Conservation (phyloP, 2,113 vertebrate genomes). For the Paratilapia polleni region DNA sequence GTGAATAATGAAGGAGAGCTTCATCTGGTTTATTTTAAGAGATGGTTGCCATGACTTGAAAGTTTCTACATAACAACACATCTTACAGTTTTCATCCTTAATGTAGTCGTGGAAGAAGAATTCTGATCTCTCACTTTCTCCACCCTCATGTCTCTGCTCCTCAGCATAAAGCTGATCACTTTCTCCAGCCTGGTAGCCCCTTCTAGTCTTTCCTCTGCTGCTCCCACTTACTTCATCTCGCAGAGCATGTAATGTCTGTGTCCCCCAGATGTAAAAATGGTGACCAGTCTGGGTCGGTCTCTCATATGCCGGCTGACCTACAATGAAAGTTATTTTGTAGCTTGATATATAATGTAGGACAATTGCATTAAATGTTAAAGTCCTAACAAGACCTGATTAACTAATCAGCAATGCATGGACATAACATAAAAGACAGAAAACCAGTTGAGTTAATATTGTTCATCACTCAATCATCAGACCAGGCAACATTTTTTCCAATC, state of each 20-base stretch:
- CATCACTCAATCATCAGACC: too few species aligned
- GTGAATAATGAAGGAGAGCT: constrained; percentile 43
- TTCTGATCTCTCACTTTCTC: not conserved
- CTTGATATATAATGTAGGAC: not conserved
- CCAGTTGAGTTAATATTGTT: too few species aligned
- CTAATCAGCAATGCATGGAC: not conserved
- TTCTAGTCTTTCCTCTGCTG: not conserved
- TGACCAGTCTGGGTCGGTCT: not conserved
- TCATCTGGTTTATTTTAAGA: not conserved
- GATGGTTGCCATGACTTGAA: not conserved
- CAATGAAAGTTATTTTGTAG: not conserved
- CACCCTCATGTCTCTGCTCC: not conserved
- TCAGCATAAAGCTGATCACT: not conserved
- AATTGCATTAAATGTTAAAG: not conserved
- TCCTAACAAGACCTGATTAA: not conserved
- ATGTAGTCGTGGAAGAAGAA: not conserved
- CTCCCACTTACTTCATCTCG: not conserved
- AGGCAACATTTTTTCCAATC: too few species aligned
- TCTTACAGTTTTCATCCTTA: fast-evolving
- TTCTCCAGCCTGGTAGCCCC: not conserved
- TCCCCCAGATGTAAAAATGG: not conserved
- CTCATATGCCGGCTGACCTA: constrained; percentile 4
- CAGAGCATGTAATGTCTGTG: not conserved
- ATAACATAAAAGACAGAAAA: not conserved
- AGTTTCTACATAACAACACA: not conserved